Evolutionary conservation across 2,797 vertebrate genomes (phyloP).

Genomic region (Selene dorsalis): DNA sequence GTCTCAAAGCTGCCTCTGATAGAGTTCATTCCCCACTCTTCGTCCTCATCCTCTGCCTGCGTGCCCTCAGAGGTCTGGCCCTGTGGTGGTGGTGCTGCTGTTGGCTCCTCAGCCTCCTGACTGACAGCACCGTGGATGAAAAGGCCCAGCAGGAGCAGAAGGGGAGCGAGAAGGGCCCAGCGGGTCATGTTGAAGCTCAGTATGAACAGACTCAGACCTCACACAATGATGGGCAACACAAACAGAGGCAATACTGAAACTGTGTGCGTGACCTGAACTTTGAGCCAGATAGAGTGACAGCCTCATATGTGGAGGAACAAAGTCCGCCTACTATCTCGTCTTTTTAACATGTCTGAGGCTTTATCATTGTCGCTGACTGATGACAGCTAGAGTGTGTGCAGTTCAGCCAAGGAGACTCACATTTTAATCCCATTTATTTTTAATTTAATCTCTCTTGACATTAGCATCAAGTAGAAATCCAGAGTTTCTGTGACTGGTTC

Average conservation of each 20-base stretch:
- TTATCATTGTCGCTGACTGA: slow-evolving; percentile 47
- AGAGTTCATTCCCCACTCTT: slow-evolving; percentile 88
- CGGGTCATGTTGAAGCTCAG: slow-evolving; percentile 58
- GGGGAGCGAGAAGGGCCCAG: slow-evolving; percentile 43
- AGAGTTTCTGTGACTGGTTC: background rate
- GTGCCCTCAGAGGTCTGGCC: slow-evolving; percentile 26
- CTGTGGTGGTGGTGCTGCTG: slow-evolving; percentile 16
- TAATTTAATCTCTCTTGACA: background rate
- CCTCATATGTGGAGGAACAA: slow-evolving; percentile 80
- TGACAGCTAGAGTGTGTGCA: slow-evolving; percentile 4
- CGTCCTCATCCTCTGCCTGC: slow-evolving; percentile 69
- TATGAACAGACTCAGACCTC: slow-evolving; percentile 2
- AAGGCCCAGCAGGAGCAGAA: slow-evolving; percentile 66
- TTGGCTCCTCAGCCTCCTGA: slow-evolving; percentile 59
- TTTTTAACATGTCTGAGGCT: slow-evolving; percentile 30
- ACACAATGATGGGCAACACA: slow-evolving; percentile 22
- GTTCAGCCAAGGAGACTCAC: background rate
- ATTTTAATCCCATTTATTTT: slow-evolving; percentile 38
- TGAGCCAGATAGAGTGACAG: slow-evolving; percentile 60
- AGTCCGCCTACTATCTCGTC: slow-evolving; percentile 76
- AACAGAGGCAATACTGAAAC: slow-evolving; percentile 35
- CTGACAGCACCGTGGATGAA: slow-evolving; percentile 15
- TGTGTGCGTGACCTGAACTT: slow-evolving; percentile 75
- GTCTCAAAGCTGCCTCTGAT: slow-evolving; percentile 90
- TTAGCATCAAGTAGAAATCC: background rate